Evolutionary conservation across 2,888 invertebrate genomes (phyloP), one percentile per base, ranked within the genome.

Genomic region (Rhagophthalmus giganteus): DNA sequence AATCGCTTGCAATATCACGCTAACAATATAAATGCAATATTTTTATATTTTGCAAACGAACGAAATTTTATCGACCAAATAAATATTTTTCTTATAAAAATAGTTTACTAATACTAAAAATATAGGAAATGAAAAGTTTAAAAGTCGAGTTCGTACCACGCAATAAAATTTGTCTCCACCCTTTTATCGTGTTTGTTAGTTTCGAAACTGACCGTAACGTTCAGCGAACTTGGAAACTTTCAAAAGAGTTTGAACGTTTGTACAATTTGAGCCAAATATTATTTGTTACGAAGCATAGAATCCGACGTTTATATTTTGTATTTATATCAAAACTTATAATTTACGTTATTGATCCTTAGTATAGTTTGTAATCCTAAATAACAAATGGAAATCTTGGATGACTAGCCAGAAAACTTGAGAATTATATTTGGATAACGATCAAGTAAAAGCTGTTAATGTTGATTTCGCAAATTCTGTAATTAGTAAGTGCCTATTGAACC

Each of bases 131-230:
- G 32, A 61, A n/a, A 61, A 61, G 46, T 60, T 59, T 52, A 41
- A 30, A 44, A 61, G 51, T 58, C 51, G 55, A 57, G 52, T 53
- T 58, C 58, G 57, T 60, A 57, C 58, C 37, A 54, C 50, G 58
- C 58, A 59, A 57, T 61, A 62, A 62, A 62, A 62, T 58, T 61
- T 59, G 61, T 60, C 53, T 61, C 52, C 55, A 39, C 49, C 24
- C 38, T 35, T 44, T 44, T 44, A 44, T 44, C 48, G 49, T 44
- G 48, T 42, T 45, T 44, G 49, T 31, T 42, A 41, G 44, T 54
- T 54, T 42, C 42, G 39, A 50, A 54, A 49, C 62, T 64, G 64
- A 64, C 64, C 64, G 61, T 61, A 64, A 62, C 64, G 62, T 61
- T 64, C 60, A 62, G 60, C 49, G 58, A 53, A 57, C 27, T 47